Evolutionary conservation across 2,888 invertebrate genomes (phyloP).

Genomic region (Tanypteryx hageni): DNA sequence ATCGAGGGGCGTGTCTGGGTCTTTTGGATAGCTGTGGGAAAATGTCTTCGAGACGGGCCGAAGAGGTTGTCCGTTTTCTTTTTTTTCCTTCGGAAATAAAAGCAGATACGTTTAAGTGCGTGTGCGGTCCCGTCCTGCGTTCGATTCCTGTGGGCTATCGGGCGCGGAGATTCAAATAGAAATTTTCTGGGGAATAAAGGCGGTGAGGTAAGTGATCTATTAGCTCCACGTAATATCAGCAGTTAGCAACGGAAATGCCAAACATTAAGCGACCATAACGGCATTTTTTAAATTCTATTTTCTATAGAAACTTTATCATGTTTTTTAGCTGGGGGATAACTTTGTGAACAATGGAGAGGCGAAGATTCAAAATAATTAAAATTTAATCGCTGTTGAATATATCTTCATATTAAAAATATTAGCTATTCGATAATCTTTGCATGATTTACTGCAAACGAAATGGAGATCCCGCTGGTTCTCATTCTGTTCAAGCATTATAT

Average conservation of each 20-base stretch:
- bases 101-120: not conserved
- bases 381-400: no score
- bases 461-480: no score
- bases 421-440: no score
- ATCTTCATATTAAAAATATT: no score
- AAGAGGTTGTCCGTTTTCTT: not conserved
- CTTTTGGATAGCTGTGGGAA: conserved; percentile 60
- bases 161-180: not conserved
- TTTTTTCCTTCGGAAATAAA: conserved; percentile 3
- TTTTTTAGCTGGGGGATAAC: no score
- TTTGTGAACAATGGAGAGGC: no score
- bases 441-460: no score
- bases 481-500: no score
- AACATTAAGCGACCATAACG: not conserved
- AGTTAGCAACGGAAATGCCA: not conserved
- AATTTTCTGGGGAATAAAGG: not conserved
- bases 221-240: not conserved
- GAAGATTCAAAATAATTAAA: no score
- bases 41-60: conserved; percentile 21
- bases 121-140: not conserved
- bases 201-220: not conserved
- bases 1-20: conserved; percentile 54
- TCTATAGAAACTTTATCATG: no score
- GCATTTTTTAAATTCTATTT: not conserved
- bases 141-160: no score